Evolutionary conservation across 1,140 invertebrate genomes (phyloP), one percentile per base, ranked within the genome.

Genomic region (Drosophila baimaii): DNA sequence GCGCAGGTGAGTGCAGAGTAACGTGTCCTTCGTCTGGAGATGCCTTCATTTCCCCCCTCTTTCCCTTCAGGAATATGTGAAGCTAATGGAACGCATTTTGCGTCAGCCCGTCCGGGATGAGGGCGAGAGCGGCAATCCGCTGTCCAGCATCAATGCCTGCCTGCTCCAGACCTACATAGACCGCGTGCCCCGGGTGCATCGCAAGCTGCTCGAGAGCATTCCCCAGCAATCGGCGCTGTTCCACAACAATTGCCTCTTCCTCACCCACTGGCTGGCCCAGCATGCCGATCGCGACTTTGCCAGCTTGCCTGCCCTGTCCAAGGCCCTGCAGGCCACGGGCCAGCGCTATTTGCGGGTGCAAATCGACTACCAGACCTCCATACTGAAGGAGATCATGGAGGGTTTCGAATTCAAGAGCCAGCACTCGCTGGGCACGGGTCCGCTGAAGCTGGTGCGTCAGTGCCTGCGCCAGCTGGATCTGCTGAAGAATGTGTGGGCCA

Each of bases 171-270:
- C 96, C 61, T 98, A 97, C 91, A 94, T 95, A 46, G 94, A 94
- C 57, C 94, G 97, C 51, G 95, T 97, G 19, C 96, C 96, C 2
- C 94, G 95, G 64, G 94, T 96, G 84, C 97, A 98, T 92, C 95
- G 95, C 85, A 95, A 95, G 74, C 94, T 95, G 76, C 93, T 98
- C 25, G 94, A 96, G 85, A 96, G 94, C 7, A 95, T 98, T 79
- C 97, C 97, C 13, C 96, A 98, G 83, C 95, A 97, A 93, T 65
- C 93, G 96, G 98, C 96, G n/a, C 80, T 98, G 19, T 97, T 98
- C 81, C 96, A 98, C 92, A 99, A 98, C 92, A 98, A 98, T 92
- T 98, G 97, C 83, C 95, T 97, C 94, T 98, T 96, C 90, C 93
- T 98, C 1, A 94, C 95, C 1, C 96, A 98, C 92, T 95, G 91